Conservation (phyloP, 2,888 invertebrate genomes). For the Rhamnusium bicolor region DNA sequence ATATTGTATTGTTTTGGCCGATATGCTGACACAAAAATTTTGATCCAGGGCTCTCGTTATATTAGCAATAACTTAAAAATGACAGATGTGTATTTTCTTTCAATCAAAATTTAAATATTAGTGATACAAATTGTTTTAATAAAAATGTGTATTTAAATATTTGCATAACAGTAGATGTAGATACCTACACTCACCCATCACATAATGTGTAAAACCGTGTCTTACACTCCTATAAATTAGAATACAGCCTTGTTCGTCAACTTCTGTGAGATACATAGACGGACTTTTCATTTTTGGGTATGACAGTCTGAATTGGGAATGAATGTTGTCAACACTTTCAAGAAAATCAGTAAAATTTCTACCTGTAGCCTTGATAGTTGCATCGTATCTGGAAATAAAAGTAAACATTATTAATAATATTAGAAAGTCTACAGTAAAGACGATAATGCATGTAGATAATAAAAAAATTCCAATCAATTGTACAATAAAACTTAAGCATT, state of each 20-base stretch:
- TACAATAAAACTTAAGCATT: too few relatives aligned
- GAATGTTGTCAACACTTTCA: constrained; percentile 93
- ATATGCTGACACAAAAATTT: too few relatives aligned
- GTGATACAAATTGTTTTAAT: too few relatives aligned
- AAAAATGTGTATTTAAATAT: too few relatives aligned
- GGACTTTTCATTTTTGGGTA: constrained; percentile 96
- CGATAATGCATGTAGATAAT: too few relatives aligned
- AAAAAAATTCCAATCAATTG: too few relatives aligned
- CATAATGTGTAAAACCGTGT: constrained; percentile 86
- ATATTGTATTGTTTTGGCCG: too few relatives aligned
- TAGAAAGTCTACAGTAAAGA: not conserved
- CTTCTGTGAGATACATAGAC: constrained; percentile 90
- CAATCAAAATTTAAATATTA: too few relatives aligned
- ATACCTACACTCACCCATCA: constrained; percentile 83
- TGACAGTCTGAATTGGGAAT: constrained; percentile 92
- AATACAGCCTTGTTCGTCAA: constrained; percentile 88
- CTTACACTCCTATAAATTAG: constrained; percentile 89
- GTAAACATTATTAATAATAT: not conserved
- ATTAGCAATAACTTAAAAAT: too few relatives aligned
- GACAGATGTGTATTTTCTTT: too few relatives aligned
- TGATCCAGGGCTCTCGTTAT: too few relatives aligned
- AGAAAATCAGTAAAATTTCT: constrained; percentile 93
- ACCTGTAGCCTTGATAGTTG: constrained; percentile 89
- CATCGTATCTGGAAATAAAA: constrained; percentile 84
- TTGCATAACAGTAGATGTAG: too few relatives aligned